Conservation (phyloP, 2,113 vertebrate species). For the Zapornia atra region DNA sequence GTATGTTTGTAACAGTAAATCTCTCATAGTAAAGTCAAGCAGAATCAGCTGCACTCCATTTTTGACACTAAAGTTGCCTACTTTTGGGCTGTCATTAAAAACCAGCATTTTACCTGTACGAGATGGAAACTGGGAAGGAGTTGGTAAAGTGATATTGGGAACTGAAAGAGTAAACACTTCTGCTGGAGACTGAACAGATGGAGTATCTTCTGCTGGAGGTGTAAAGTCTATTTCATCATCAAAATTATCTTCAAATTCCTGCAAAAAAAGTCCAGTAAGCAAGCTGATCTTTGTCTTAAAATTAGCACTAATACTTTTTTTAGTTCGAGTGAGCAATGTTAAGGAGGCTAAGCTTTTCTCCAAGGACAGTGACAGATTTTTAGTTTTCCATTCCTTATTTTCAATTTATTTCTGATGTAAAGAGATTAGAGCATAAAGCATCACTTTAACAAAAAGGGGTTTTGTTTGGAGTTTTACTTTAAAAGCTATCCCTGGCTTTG, state of each 20-base stretch:
- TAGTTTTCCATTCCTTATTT: background rate
- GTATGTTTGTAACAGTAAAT: background rate
- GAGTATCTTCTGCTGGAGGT: constrained; percentile 97
- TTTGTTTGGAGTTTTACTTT: background rate
- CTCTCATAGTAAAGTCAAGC: background rate
- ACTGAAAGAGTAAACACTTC: constrained; percentile 96
- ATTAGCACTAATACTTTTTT: background rate
- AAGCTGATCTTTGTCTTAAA: background rate
- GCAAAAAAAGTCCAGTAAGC: background rate
- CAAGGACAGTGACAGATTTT: background rate
- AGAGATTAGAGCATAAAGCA: background rate
- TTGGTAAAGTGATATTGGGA: constrained; percentile 86
- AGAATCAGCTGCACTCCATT: background rate
- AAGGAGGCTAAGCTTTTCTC: background rate
- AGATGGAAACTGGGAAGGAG: constrained; percentile 88
- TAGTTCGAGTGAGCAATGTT: background rate
- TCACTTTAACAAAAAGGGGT: background rate
- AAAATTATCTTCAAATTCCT: constrained; percentile 99
- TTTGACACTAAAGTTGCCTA: background rate
- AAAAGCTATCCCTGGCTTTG: background rate
- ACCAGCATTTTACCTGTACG: constrained; percentile 78
- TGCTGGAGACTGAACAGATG: constrained; percentile 91
- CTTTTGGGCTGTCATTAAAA: background rate
- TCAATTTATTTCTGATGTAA: background rate
- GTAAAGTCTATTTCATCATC: constrained; percentile 98